Conservation (phyloP, 2,797 vertebrate genomes). For the Catharus ustulatus region DNA sequence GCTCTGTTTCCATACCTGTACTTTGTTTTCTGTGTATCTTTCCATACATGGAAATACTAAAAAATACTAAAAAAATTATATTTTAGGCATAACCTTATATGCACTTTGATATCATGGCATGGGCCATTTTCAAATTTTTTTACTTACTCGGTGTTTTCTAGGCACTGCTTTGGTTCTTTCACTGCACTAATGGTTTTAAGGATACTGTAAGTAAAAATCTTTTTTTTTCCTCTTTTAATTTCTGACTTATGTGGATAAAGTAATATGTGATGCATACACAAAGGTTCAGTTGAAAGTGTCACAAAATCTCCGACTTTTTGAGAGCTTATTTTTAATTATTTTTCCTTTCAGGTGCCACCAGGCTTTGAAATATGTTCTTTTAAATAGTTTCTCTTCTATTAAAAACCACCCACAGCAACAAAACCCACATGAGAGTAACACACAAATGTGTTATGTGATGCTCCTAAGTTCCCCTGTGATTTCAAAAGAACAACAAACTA, state of each 20-base stretch:
- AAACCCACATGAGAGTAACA: not conserved
- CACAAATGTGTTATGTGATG: not conserved
- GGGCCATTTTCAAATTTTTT: not conserved
- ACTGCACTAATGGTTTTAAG: not conserved
- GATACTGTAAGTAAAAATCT: not conserved
- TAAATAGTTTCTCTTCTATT: not conserved
- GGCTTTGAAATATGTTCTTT: not conserved
- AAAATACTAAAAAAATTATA: not conserved
- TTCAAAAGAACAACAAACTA: not conserved
- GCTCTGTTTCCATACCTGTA: not conserved
- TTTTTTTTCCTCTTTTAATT: not conserved
- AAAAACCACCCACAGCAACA: not conserved
- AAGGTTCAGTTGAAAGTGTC: not conserved
- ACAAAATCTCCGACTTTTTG: not conserved
- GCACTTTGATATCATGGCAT: not conserved
- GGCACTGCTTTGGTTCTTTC: not conserved
- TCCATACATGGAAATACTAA: not conserved
- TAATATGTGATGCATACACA: not conserved
- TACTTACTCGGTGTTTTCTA: rapidly evolving
- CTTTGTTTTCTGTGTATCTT: not conserved
- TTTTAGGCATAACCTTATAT: not conserved
- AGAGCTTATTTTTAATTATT: not conserved
- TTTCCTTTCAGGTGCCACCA: not conserved
- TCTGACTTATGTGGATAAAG: not conserved
- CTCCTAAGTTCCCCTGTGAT: not conserved